A percentile compares a stretch with the other conserved stretches of the same genome.
Conservation (phyloP, 2,888 invertebrate species). For the Chrysolina oricalcia region DNA sequence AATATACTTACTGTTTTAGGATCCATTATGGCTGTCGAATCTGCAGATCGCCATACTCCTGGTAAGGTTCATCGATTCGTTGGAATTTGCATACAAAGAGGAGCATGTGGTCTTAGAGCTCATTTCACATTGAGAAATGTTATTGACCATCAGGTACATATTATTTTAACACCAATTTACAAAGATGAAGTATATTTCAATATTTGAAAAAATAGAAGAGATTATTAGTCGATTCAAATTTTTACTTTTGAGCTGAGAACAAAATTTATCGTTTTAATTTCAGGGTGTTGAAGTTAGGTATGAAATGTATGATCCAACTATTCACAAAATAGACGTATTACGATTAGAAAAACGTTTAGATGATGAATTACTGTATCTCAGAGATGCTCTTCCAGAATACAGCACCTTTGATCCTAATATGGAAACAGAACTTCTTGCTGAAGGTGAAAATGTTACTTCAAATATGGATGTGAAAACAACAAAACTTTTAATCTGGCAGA, state of each 20-base stretch:
- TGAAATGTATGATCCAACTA: conserved; percentile 94
- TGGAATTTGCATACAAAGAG: conserved; percentile 94
- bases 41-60: conserved; percentile 88
- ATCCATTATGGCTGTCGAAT: conserved; percentile 90
- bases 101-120: conserved; percentile 87
- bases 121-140: conserved; percentile 93
- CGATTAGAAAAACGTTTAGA: conserved; percentile 95
- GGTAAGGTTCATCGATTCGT: conserved; percentile 90
- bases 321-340: conserved; percentile 92
- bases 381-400: conserved; percentile 92
- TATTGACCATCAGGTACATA: conserved; percentile 83
- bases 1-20: conserved; percentile 74
- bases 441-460: conserved; percentile 72
- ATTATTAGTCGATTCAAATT: too few relatives aligned
- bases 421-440: conserved; percentile 86
- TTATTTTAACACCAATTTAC: background rate
- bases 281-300: conserved; percentile 80
- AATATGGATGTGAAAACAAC: too few relatives aligned
- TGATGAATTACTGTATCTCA: conserved; percentile 88
- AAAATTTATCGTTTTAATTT: conserved; percentile 39
- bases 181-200: background rate
- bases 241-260: too few relatives aligned
- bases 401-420: conserved; percentile 95
- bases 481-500: too few relatives aligned
- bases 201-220: too few relatives aligned